These are phyloP conservation scores for Esox lucius DNA, from an alignment of 2,797 vertebrate genomes.

Conservation along the genomic window DNA sequence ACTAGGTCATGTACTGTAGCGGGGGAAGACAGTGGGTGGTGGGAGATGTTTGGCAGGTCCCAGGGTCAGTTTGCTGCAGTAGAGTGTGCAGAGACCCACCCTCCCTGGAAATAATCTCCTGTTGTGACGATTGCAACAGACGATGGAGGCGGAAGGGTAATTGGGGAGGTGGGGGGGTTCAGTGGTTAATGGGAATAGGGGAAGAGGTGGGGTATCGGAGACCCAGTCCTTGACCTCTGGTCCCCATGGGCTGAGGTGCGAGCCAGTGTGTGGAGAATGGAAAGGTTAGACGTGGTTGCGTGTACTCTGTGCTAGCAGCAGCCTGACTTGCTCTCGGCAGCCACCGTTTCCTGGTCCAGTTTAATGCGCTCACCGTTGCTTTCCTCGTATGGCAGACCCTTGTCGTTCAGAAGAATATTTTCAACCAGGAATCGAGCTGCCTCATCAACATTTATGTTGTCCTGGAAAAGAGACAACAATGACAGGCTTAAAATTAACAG, in stretches of 20 bases:
- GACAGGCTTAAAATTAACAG: not conserved
- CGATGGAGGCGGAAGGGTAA: no score
- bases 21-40: not conserved
- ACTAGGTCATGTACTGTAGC: not conserved
- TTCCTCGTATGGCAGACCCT: conserved; percentile 87
- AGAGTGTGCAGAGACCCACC: not conserved
- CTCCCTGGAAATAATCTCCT: not conserved
- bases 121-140: not conserved
- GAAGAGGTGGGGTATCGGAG: conserved; percentile 20
- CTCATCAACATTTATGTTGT: conserved; percentile 96
- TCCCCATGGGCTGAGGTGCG: conserved; percentile 2
- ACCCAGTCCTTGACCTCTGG: conserved; percentile 30
- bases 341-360: conserved; percentile 80
- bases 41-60: not conserved
- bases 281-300: conserved; percentile 32
- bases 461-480: conserved; percentile 67
- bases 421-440: conserved; percentile 95
- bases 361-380: conserved; percentile 86
- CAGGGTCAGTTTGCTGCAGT: not conserved
- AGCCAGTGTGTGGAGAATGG: not conserved
- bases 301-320: conserved; percentile 83
- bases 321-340: conserved; percentile 87
- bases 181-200: conserved; percentile 2
- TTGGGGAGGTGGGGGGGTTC: conserved; percentile 23
- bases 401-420: conserved; percentile 89